Base-by-base conservation (phyloP, 2,113 vertebrate species). In the Macquaria ambigua region DNA sequence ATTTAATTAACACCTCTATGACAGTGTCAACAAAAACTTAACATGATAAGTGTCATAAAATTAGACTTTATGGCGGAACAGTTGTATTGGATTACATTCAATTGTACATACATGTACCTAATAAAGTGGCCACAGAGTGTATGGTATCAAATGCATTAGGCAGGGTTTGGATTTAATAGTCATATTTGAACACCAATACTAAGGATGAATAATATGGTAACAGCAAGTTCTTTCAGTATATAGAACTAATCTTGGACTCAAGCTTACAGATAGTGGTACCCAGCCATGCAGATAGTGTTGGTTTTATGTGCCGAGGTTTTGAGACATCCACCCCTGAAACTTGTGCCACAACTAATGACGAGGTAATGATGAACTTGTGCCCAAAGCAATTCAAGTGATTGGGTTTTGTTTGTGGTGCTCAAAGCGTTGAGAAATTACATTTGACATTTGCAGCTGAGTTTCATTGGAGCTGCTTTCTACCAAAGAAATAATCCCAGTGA, bases 381-480 rank as follows among this genome's bases (percentile, higher is more conserved):
- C 25, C n/a, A 58, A 25, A 56, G 25, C 56, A 56, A 5, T 25
- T n/a, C 10, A 58, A 10, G 23, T 14, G 55, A 14, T 58, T 0
- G 56, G n/a, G 55, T 10, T 56, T 59, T 6, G 56, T 61, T 61
- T 61, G 58, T 61, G 25, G 28, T 31, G 25, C n/a, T 59, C 5
- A 28, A 59, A 28, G 56, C 12, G 6, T 28, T 59, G 4, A 59
- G 12, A 59, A 64, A 64, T 63, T 48, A 50, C 31, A 59, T 73
- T 34, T 63, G 73, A 77, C 48, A 85, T 73, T 61, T 74, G 20
- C 12, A 14, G 16, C 21, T 31, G 41, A 64, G 48, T 61, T 74
- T 78, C 72, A 61, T 23, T 70, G 25, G 46, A 74, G 52, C 61
- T 77, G 28, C 9, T 61, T 61, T 16, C 69, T 74, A 23, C 16